Evolutionary conservation across 2,797 vertebrate species (phyloP).

Genomic region (Falco cherrug): DNA sequence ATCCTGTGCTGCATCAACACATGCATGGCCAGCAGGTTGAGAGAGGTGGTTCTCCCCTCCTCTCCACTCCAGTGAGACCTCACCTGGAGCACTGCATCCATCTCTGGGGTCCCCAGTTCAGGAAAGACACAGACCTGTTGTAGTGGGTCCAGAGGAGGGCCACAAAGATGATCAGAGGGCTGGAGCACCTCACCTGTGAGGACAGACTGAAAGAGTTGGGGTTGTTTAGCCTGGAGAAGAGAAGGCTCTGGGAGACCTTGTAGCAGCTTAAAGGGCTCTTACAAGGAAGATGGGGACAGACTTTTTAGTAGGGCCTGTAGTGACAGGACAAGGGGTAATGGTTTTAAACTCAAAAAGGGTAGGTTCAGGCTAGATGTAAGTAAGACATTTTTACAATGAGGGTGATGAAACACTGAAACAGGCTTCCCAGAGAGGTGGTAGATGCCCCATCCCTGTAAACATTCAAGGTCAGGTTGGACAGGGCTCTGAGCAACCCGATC

Average conservation of each 20-base stretch:
- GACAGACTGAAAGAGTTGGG: background rate
- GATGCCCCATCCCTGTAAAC: background rate
- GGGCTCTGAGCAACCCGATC: background rate
- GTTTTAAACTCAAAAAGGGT: background rate
- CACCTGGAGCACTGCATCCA: accelerated
- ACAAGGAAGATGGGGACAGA: background rate
- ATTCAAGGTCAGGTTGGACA: background rate
- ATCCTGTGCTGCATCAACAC: background rate
- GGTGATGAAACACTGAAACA: background rate
- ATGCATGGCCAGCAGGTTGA: accelerated
- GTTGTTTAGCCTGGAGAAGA: background rate
- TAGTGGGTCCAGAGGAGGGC: background rate
- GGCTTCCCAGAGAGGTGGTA: background rate
- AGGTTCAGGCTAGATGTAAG: background rate
- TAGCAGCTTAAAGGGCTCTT: background rate
- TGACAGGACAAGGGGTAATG: background rate
- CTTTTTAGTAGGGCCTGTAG: no score
- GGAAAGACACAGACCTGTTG: background rate
- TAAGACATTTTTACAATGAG: background rate
- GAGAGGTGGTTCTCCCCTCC: background rate
- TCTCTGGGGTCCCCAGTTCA: accelerated
- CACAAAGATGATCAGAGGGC: background rate
- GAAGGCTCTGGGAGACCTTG: background rate
- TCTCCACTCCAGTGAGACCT: background rate
- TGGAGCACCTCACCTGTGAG: accelerated